Evolutionary conservation across 2,113 vertebrate genomes (phyloP), one percentile per base, ranked within the genome.

Genomic region (Microtus ochrogaster): DNA sequence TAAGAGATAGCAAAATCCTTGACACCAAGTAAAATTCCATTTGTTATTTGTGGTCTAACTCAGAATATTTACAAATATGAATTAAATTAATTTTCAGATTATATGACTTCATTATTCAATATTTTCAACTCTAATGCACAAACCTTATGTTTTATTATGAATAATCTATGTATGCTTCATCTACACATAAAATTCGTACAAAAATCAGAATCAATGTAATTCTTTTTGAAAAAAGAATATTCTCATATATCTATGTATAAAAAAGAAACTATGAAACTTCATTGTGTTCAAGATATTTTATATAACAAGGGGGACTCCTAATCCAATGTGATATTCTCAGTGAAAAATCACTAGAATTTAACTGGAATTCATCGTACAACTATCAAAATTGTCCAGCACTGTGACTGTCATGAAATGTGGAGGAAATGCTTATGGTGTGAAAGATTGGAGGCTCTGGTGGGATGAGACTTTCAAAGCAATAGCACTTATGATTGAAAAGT

Each of bases 381-480:
- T 81, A 95, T 41, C 79, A 44, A 92, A 95, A 97, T 81, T 90
- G 68, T 63, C 70, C 49, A 81, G 87, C 65, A 77, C 58, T 89
- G 63, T 61, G 92, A 89, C 82, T 91, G 83, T 66, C 76, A 26
- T 14, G 86, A 94, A 36, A 30, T 68, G 44, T 85, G 79, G 58
- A 96, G 83, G 84, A 58, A 58, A 58, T 58, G 19, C 21, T 58
- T 58, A 58, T 58, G 91, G 49, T 95, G 94, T 96, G 93, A 97
- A 97, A 96, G 89, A 93, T 44, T 44, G 91, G 52, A 85, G 74
- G 73, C 33, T n/a, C 39, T 89, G 88, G 96, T 94, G 83, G 90
- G 66, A 47, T 81, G 87, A 85, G 39, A 82, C 26, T 21, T 92
- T 96, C 91, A 91, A 97, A 97, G 89, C 87, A 94, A 90, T 90